A percentile compares a stretch with the other conserved stretches of the same genome.
Conservation (phyloP, 2,797 vertebrate species). For the Myripristis murdjan region DNA sequence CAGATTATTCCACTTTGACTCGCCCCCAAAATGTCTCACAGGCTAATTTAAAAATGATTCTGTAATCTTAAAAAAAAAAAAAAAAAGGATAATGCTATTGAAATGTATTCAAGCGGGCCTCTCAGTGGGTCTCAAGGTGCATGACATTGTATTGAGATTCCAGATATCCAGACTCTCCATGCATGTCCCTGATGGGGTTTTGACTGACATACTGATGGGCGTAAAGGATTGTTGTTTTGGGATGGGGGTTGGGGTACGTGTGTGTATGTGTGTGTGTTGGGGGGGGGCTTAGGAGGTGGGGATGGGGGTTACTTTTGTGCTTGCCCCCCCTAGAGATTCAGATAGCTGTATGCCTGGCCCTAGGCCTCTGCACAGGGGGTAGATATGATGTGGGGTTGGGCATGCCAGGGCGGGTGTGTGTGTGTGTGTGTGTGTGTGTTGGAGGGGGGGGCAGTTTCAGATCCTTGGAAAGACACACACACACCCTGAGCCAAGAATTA, state of each 20-base stretch:
- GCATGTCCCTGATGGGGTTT: conserved; percentile 83
- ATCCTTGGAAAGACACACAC: conserved; percentile 56
- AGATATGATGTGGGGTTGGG: conserved; percentile 77
- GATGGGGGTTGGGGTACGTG: conserved; percentile 65
- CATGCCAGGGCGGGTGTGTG: conserved; percentile 38
- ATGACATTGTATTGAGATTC: conserved; percentile 84
- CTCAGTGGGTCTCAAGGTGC: conserved; percentile 80
- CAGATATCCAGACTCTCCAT: conserved; percentile 83
- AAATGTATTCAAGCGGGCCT: conserved; percentile 83
- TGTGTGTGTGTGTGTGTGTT: too few species aligned
- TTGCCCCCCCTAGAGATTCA: conserved; percentile 77
- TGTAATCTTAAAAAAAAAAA: conserved; percentile 58
- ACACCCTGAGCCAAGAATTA: conserved; percentile 9
- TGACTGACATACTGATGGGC: conserved; percentile 83
- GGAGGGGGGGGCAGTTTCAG: conserved; percentile 50
- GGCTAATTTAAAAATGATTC: conserved; percentile 70
- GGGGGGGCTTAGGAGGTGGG: conserved; percentile 66
- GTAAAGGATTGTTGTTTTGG: conserved; percentile 81
- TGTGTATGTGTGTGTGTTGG: conserved; percentile 40
- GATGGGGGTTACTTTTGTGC: conserved; percentile 78
- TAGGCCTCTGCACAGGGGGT: conserved; percentile 79
- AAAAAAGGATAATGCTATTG: conserved; percentile 79
- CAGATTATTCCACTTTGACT: conserved; percentile 55
- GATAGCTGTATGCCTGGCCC: conserved; percentile 79
- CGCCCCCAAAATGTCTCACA: conserved; percentile 65